Evolutionary conservation across 1,140 invertebrate species (phyloP).

Genomic region (Goniozus legneri): DNA sequence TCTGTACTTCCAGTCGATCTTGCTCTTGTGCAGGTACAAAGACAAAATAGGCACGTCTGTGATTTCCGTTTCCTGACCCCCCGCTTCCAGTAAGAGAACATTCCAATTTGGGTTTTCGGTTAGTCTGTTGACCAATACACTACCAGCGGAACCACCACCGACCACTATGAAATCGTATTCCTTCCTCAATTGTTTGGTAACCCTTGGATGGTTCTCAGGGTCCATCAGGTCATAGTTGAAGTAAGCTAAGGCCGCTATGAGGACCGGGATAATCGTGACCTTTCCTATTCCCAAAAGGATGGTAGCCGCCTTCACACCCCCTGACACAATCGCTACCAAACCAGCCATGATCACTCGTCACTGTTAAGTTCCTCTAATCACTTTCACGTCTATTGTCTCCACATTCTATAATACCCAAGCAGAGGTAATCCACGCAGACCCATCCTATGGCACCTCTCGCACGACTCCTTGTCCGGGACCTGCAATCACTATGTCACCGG

Average conservation of each 20-base stretch:
- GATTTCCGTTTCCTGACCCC: constrained; percentile 79
- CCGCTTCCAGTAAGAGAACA: constrained; percentile 82
- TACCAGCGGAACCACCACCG: constrained; percentile 82
- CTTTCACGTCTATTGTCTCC: neutral
- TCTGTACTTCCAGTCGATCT: constrained; percentile 89
- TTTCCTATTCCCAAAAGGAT: constrained; percentile 67
- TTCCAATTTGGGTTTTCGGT: constrained; percentile 75
- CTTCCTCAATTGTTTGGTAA: constrained; percentile 60
- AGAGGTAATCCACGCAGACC: too few species aligned
- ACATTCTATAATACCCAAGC: too few species aligned
- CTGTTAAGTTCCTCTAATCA: constrained; percentile 4
- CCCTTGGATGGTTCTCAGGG: constrained; percentile 74
- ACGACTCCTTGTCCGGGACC: too few species aligned
- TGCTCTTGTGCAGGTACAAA: constrained; percentile 83
- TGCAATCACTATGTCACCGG: too few species aligned
- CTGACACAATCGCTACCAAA: constrained; percentile 52
- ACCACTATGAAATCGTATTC: constrained; percentile 80
- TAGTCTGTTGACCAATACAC: constrained; percentile 80
- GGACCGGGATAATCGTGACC: constrained; percentile 70
- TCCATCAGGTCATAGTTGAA: constrained; percentile 84
- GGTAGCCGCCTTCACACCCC: constrained; percentile 67
- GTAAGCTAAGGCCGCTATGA: constrained; percentile 75
- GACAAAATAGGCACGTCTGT: constrained; percentile 80
- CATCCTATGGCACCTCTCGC: too few species aligned
- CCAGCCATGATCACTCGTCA: constrained; percentile 32